Conservation (phyloP, 1,140 invertebrate species). For the Hesperophylax magnus region DNA sequence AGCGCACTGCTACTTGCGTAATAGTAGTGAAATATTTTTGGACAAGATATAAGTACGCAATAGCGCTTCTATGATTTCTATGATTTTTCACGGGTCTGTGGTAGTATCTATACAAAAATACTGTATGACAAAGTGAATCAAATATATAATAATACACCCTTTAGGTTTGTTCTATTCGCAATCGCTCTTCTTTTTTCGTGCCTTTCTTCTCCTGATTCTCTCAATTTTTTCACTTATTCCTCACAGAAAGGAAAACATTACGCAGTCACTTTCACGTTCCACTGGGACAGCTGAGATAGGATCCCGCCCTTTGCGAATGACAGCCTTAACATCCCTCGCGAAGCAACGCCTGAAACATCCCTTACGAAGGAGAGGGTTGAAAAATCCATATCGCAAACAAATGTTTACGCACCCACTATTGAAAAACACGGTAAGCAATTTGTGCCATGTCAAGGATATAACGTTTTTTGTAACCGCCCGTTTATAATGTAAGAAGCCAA, state of each 20-base stretch:
- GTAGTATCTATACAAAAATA: no score
- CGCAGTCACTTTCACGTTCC: background rate
- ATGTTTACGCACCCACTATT: background rate
- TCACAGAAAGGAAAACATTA: background rate
- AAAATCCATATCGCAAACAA: background rate
- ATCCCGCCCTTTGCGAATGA: slow-evolving; percentile 5
- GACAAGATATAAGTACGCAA: no score
- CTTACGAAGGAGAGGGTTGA: background rate
- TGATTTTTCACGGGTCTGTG: no score
- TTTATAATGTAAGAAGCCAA: no score
- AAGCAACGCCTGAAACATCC: background rate
- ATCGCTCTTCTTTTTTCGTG: no score
- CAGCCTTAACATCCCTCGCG: background rate
- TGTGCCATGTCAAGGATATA: background rate
- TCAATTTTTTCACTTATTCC: background rate
- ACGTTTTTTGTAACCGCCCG: background rate
- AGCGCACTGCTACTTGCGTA: no score
- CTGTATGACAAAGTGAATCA: no score
- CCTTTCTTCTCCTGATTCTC: no score
- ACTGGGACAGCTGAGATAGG: slow-evolving; percentile 1
- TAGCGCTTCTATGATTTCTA: no score
- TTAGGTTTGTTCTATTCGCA: no score
- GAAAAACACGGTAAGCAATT: background rate
- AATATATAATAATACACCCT: no score
- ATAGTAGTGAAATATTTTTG: no score